phyloP scores from a whole-genome alignment of 2,888 invertebrate species.

The Ganaspis brasiliensis region DNA sequence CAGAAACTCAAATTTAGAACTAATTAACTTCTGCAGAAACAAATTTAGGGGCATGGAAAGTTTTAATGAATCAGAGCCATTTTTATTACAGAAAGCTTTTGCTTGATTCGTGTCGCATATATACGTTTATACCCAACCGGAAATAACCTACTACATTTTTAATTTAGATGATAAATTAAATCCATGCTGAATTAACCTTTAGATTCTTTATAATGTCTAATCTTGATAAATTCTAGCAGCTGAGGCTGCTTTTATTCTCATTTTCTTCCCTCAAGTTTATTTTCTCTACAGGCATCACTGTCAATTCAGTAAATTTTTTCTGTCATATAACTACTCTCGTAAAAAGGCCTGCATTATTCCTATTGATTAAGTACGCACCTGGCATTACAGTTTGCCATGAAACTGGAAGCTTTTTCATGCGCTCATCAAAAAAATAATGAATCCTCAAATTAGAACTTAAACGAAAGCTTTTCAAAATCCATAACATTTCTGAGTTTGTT shows the following conservation, averaged over 20 bases:
- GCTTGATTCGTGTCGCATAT: background rate
- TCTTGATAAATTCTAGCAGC: background rate
- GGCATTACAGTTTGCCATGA: conserved; percentile 18
- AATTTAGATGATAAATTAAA: conserved; percentile 1
- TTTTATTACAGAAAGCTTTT: conserved; percentile 1
- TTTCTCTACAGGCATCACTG: conserved; percentile 25
- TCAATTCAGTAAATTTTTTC: conserved; percentile 32
- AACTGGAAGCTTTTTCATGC: conserved; percentile 22
- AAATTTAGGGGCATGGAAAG: conserved; percentile 6
- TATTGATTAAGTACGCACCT: conserved; percentile 40
- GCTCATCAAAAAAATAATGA: conserved; percentile 28
- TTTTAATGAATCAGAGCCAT: conserved; percentile 26
- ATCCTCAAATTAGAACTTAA: conserved; percentile 9
- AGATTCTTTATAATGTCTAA: background rate
- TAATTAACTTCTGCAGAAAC: conserved; percentile 8
- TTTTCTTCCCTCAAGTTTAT: conserved; percentile 3
- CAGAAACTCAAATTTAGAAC: background rate
- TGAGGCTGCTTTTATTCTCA: background rate
- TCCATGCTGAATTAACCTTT: background rate
- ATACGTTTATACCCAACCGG: too few relatives aligned
- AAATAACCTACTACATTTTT: conserved; percentile 11
- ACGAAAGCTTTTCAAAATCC: background rate
- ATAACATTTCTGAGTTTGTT: background rate
- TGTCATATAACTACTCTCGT: conserved; percentile 18
- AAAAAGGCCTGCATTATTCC: conserved; percentile 29